These are phyloP conservation scores for Allygus modestus DNA, from an alignment of 2,888 invertebrate genomes.

Conservation along the genomic window DNA sequence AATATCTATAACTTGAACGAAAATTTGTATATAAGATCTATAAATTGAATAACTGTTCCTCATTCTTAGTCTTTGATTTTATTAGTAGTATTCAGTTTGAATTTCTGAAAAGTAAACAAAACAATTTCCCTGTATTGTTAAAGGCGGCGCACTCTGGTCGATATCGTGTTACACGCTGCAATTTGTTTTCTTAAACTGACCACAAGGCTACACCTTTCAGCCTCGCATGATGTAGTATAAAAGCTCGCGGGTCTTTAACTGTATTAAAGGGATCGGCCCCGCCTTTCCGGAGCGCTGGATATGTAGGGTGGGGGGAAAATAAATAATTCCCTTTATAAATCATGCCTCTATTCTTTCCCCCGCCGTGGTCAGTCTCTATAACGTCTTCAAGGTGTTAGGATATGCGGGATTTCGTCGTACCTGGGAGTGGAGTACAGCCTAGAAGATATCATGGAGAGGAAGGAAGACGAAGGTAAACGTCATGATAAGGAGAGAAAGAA, in stretches of 20 bases:
- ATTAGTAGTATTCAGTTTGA: no score
- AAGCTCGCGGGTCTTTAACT: constrained; percentile 26
- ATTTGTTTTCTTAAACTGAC: constrained; percentile 24
- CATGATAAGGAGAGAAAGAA: background rate
- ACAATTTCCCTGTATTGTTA: constrained; percentile 5
- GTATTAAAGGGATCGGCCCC: constrained; percentile 50
- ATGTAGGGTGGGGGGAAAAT: constrained; percentile 25
- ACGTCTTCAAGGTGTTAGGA: constrained; percentile 3
- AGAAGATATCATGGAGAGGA: background rate
- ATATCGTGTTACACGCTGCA: background rate
- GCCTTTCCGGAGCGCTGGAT: constrained; percentile 47
- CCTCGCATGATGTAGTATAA: constrained; percentile 31
- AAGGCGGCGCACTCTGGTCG: background rate
- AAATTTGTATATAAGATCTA: no score
- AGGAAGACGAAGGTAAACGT: background rate
- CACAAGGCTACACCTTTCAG: constrained; percentile 18
- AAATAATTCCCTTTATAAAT: constrained; percentile 56
- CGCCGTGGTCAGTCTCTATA: constrained; percentile 11
- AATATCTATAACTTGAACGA: no score
- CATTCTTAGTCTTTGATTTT: no score
- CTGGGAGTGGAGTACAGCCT: background rate
- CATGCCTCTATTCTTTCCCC: constrained; percentile 33
- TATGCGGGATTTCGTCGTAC: background rate
- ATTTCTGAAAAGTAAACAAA: background rate
- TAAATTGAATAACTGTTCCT: no score